These are phyloP conservation scores for Eidolon dupreanum DNA, from an alignment of 2,797 vertebrate genomes.

Conservation along the genomic window DNA sequence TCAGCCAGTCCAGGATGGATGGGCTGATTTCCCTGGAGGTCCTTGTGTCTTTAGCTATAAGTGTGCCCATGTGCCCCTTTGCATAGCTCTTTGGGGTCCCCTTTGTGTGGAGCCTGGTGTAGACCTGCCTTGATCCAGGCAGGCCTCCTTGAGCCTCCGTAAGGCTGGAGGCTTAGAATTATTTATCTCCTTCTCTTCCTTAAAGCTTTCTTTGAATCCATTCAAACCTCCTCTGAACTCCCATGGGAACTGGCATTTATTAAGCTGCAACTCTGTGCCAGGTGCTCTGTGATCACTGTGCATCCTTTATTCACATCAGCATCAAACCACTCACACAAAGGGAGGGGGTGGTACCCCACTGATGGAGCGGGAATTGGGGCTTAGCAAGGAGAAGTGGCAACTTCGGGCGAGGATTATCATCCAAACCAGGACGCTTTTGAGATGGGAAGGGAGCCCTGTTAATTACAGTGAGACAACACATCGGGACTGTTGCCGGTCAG, in stretches of 20 bases:
- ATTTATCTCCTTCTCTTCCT: background rate
- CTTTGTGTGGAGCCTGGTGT: too few species aligned
- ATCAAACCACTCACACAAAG: background rate
- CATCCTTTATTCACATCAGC: background rate
- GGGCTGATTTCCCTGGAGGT: background rate
- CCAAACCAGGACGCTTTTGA: background rate
- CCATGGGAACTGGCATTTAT: background rate
- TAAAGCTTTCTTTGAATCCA: background rate
- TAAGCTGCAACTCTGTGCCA: background rate
- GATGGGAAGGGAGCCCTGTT: background rate
- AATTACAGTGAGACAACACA: background rate
- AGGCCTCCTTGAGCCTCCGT: background rate
- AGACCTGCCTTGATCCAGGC: background rate
- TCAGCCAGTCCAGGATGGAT: background rate
- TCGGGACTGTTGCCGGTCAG: background rate
- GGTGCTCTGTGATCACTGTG: background rate
- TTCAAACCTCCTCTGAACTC: background rate
- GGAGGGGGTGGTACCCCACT: background rate
- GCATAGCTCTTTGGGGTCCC: background rate
- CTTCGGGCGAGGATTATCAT: background rate
- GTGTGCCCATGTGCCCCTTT: accelerated
- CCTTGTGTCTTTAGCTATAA: background rate
- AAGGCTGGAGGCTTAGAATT: background rate
- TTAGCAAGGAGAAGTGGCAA: background rate
- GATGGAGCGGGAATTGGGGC: background rate